Conservation (phyloP, 2,113 vertebrate genomes). For the Dicentrarchus labrax region DNA sequence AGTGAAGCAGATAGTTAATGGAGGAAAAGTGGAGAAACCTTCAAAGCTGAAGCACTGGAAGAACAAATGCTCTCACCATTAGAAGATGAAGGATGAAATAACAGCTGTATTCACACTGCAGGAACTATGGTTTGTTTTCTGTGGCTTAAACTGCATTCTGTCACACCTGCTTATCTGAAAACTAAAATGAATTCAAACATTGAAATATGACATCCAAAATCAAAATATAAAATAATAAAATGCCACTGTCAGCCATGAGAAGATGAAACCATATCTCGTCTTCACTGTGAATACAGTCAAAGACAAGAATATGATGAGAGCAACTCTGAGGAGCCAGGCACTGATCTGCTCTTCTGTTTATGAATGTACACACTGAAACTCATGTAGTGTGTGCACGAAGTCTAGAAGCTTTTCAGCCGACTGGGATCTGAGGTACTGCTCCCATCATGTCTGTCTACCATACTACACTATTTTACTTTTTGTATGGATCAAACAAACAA, state of each 20-base stretch:
- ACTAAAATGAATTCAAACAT: background rate
- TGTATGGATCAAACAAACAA: too few relatives aligned
- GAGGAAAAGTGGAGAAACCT: background rate
- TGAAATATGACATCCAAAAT: background rate
- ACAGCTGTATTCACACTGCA: constrained; percentile 27
- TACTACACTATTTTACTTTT: background rate
- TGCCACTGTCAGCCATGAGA: background rate
- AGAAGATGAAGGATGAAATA: constrained; percentile 13
- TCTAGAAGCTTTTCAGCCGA: constrained; percentile 45
- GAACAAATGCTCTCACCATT: background rate
- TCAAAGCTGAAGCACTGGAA: background rate
- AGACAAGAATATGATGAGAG: constrained; percentile 14
- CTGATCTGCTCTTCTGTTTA: constrained; percentile 61
- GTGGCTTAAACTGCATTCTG: background rate
- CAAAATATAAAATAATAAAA: background rate
- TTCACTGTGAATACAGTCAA: constrained; percentile 25
- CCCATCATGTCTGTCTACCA: constrained; percentile 17
- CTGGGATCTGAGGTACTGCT: constrained; percentile 41
- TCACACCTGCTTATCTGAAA: background rate
- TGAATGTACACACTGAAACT: constrained; percentile 75
- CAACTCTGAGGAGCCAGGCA: constrained; percentile 19
- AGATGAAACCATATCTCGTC: background rate
- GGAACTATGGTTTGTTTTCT: background rate
- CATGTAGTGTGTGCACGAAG: constrained; percentile 51
- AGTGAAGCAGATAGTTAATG: constrained; percentile 10